Conservation (phyloP, 2,888 invertebrate species). For the Erebia ligea region DNA sequence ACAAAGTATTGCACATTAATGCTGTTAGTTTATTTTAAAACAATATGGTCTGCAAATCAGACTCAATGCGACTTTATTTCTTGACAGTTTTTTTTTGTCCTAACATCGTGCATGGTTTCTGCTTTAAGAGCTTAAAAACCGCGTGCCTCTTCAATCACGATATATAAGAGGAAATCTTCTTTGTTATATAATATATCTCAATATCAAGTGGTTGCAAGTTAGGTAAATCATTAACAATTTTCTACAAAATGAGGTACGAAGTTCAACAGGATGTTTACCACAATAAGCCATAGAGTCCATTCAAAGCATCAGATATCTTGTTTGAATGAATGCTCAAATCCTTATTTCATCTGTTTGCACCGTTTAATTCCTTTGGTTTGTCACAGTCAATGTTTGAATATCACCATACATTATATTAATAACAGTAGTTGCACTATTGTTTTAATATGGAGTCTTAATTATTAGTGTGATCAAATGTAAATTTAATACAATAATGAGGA, state of each 20-base stretch:
- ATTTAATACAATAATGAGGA: too few relatives aligned
- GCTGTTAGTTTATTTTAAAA: constrained; percentile 33
- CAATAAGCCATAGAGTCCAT: background rate
- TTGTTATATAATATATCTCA: constrained; percentile 4
- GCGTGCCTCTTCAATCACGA: constrained; percentile 22
- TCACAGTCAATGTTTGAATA: too few relatives aligned
- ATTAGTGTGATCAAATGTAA: too few relatives aligned
- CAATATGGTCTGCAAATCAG: constrained; percentile 1
- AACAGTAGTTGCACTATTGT: too few relatives aligned
- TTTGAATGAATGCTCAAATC: constrained; percentile 2
- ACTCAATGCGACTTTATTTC: background rate
- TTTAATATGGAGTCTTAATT: too few relatives aligned
- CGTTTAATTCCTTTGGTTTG: too few relatives aligned
- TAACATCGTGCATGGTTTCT: constrained; percentile 14
- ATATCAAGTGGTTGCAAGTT: background rate
- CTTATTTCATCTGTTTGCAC: background rate
- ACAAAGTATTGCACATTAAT: constrained; percentile 43
- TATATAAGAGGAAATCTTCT: background rate
- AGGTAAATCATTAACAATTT: background rate
- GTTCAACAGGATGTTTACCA: background rate
- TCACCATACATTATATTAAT: too few relatives aligned
- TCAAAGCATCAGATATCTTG: constrained; percentile 5
- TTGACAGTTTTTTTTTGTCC: constrained; percentile 1
- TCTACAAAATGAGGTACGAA: background rate
- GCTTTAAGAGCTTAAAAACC: constrained; percentile 15